Conservation (phyloP, 2,888 invertebrate genomes). For the Julus scanicus region DNA sequence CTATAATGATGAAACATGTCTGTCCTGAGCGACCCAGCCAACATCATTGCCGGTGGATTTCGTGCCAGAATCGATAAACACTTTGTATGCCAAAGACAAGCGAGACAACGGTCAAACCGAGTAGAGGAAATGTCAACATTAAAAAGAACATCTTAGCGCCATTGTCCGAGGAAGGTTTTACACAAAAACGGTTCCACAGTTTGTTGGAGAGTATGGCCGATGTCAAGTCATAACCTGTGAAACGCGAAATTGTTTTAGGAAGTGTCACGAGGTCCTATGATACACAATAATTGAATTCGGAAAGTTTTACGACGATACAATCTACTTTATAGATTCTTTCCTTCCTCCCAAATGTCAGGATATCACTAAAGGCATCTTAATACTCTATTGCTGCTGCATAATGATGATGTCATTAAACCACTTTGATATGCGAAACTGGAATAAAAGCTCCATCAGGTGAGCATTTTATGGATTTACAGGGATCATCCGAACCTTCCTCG, state of each 20-base stretch:
- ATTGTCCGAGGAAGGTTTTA: background rate
- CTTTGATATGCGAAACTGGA: background rate
- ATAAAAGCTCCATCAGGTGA: background rate
- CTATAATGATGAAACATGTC: conserved; percentile 31
- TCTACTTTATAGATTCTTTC: conserved; percentile 19
- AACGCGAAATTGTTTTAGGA: background rate
- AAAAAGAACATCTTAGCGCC: background rate
- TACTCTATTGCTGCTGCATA: background rate
- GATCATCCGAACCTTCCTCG: background rate
- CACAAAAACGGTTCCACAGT: background rate
- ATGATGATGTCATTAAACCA: background rate
- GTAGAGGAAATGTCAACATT: conserved; percentile 26
- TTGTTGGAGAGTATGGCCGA: background rate
- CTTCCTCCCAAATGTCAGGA: background rate
- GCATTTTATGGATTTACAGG: background rate
- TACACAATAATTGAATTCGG: conserved; percentile 19
- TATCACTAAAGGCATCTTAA: conserved; percentile 16
- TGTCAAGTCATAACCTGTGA: background rate
- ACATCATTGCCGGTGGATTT: background rate
- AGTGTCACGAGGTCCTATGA: background rate
- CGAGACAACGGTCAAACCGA: background rate
- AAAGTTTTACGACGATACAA: background rate
- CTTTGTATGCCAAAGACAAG: conserved; percentile 39
- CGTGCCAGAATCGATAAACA: conserved; percentile 3
- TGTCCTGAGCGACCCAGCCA: background rate